Evolutionary conservation across 2,888 invertebrate species (phyloP), one percentile per base, ranked within the genome.

Genomic region (Lagria hirta): DNA sequence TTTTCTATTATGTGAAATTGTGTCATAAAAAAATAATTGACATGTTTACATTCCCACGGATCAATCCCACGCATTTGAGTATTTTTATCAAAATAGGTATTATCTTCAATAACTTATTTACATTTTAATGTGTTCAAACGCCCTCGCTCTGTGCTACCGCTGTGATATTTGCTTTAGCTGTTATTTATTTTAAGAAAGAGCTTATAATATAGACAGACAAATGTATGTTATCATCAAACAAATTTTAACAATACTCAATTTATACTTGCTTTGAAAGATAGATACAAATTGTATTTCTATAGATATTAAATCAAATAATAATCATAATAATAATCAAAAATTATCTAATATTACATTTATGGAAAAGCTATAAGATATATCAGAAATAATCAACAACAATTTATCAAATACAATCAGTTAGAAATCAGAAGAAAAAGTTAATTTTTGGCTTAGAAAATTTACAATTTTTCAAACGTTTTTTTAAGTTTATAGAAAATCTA

Each of bases 91-190:
- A 46, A 46, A 41, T 33, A 32, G 23, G 24, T 40, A 45, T 46
- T 45, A 41, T 45, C 35, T 35, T 46, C 46, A 41, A 46, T 46
- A 46, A 41, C 30, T 35, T 46, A 46, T 46, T 46, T 46, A 46
- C 46, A 46, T 41, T 41, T 41, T 41, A 45, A 45, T 41, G 29
- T 30, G 36, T 35, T 35, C 24, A 26, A 41, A 30, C 46, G 41
- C 46, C 46, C 41, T 46, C 46, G 36, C 41, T 32, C 33, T n/a
- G 12, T 18, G 41, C 33, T 41, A 41, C 41, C 41, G 32, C 40
- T 11, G 24, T 21, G 7, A 18, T 4, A 18, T 18, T 18, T 18
- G 5, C 4, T 18, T 18, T 6, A 18, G 18, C 6, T 18, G 5
- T 4, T 6, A 6, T 18, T 18, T 18, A 18, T 7, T 6, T 18